A percentile compares a stretch with the other conserved stretches of the same genome.
phyloP scores from a whole-genome alignment of 2,888 invertebrate genomes.

The Steromphala cineraria region DNA sequence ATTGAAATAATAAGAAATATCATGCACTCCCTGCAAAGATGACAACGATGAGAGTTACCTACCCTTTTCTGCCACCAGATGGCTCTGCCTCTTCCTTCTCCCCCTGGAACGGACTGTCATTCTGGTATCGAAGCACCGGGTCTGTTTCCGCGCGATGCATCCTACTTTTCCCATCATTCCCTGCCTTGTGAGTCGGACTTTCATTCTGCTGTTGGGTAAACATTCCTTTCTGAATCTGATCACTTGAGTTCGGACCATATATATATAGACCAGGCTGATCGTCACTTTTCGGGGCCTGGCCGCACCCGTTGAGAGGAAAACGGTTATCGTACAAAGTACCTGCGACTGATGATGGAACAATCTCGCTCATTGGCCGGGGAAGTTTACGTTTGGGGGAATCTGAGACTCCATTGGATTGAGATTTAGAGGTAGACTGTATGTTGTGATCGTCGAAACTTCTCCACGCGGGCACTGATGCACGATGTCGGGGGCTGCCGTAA shows the following conservation, averaged over 20 bases:
- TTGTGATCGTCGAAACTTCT: slow-evolving; percentile 43
- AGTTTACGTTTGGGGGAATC: slow-evolving; percentile 35
- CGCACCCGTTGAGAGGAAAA: slow-evolving; percentile 12
- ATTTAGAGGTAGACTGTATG: slow-evolving; percentile 11
- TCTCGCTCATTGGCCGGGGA: slow-evolving; percentile 42
- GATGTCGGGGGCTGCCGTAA: slow-evolving; percentile 29
- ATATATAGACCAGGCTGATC: slow-evolving; percentile 34
- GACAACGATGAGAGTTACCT: slow-evolving; percentile 4
- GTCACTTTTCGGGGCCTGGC: slow-evolving; percentile 19
- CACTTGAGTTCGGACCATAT: slow-evolving; percentile 32
- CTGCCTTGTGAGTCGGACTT: not conserved
- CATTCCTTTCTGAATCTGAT: not conserved
- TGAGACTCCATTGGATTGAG: slow-evolving; percentile 9
- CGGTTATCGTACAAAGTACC: slow-evolving; percentile 26
- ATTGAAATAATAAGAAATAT: too few species aligned
- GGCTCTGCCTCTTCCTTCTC: slow-evolving; percentile 25
- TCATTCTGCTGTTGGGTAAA: not conserved
- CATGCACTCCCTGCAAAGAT: not conserved
- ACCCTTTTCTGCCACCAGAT: slow-evolving; percentile 30
- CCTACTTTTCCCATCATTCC: not conserved
- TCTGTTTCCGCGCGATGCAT: not conserved
- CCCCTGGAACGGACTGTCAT: slow-evolving; percentile 55
- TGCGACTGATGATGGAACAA: slow-evolving; percentile 31
- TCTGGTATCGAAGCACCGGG: slow-evolving; percentile 50
- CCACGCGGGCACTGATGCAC: slow-evolving; percentile 23